Base-by-base conservation (phyloP, 2,113 vertebrate genomes). In the Cettia cetti region DNA sequence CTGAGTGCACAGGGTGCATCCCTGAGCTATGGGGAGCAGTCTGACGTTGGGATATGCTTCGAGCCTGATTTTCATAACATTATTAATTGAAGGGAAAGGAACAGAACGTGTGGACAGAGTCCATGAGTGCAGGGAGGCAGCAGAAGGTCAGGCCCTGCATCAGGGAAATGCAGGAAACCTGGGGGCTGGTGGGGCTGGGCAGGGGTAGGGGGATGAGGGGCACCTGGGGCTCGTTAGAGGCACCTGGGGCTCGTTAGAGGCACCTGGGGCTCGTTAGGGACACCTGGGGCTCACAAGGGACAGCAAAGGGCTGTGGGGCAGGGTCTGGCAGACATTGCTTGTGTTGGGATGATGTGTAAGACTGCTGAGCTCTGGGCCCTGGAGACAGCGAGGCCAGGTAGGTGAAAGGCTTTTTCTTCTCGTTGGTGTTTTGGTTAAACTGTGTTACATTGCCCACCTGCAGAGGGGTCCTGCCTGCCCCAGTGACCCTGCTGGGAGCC, bases 271-370 rank as follows among this genome's bases (percentile, higher is more conserved):
- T 61, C 8, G 0, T 19, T 15, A 33, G 35, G 56, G 2, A 6
- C 35, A 76, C 31, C 9, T 35, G 60, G 14, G 11, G 63, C 42
- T 27, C n/a, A 18, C 13, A 15, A 13, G 26, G 28, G 23, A 28
- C 69, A 56, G 27, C 27, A 3, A 5, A 22, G 57, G 22, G 22
- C 45, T 77, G 27, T 39, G 74, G 13, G 31, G 15, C 35, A 49
- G 56, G 8, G 20, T 5, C 3, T 10, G 45, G 26, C 1, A 35
- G 31, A 9, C 0, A 2, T 0, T 0, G 12, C 0, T 14, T 4
- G 35, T 11, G 1, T 4, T 56, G 45, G 1, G 8, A 4, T 2
- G 50, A 6, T 12, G 11, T 16, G 37, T 0, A 0, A 4, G 42
- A 40, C 31, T 11, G 33, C 3, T 1, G 8, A 35, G 6, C 22